Percentiles rank a stretch among this genome's conserved stretches.
These are phyloP conservation scores for Procapra przewalskii DNA, from an alignment of 2,113 vertebrate genomes.

Conservation along the genomic window DNA sequence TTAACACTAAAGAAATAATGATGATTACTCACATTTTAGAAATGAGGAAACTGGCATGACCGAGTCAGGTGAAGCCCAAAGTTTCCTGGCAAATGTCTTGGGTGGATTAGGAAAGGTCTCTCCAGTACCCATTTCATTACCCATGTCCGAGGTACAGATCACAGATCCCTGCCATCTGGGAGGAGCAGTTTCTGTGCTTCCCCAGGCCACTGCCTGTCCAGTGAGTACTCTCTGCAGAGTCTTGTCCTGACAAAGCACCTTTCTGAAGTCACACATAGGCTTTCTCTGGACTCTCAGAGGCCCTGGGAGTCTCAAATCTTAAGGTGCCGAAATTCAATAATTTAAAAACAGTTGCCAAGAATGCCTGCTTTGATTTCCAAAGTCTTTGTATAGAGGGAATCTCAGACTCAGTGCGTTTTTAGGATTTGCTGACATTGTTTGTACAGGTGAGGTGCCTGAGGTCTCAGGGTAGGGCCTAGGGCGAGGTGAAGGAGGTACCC, in stretches of 20 bases:
- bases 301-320: background rate
- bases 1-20: background rate
- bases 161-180: background rate
- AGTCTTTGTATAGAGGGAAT: background rate
- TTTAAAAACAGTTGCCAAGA: background rate
- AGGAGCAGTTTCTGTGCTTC: accelerated
- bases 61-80: background rate
- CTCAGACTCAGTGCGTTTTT: background rate
- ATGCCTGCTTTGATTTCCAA: background rate
- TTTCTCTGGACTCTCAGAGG: background rate
- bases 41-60: background rate
- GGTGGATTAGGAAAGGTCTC: background rate
- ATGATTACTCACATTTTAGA: background rate
- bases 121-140: background rate
- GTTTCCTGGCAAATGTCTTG: background rate
- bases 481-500: background rate
- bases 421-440: background rate
- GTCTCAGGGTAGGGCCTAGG: background rate
- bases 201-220: background rate
- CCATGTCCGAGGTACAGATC: background rate
- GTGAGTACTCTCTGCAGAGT: background rate
- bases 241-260: background rate
- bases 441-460: background rate
- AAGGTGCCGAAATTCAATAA: background rate
- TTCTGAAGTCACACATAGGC: background rate